These are phyloP conservation scores for Chrysemys picta DNA, from an alignment of 2,113 vertebrate genomes.

Conservation along the genomic window DNA sequence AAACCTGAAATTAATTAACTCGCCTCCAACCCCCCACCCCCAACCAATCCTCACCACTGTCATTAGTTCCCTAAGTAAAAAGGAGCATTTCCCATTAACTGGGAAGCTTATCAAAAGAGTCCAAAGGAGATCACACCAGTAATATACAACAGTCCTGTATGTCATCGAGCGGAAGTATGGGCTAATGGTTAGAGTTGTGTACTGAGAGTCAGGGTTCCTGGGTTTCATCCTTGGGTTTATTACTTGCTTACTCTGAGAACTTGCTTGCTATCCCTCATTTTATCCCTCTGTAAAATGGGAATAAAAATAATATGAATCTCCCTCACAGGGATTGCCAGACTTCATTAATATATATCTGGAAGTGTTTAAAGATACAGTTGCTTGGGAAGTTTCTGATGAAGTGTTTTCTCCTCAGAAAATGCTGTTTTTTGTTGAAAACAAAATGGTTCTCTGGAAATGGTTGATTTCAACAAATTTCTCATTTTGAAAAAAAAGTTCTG, in stretches of 20 bases:
- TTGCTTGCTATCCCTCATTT: not conserved
- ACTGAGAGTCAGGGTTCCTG: not conserved
- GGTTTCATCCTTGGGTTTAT: not conserved
- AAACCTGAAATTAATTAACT: constrained; percentile 65
- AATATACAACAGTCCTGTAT: not conserved
- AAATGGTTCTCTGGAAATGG: not conserved
- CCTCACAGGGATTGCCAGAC: not conserved
- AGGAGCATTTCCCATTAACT: not conserved
- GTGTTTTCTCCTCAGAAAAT: not conserved
- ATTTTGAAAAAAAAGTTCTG: not conserved
- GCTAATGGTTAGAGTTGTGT: not conserved
- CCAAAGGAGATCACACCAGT: not conserved
- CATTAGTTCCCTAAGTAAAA: constrained; percentile 54
- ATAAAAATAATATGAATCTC: not conserved
- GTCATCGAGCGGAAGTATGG: not conserved
- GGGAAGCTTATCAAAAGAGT: constrained; percentile 27
- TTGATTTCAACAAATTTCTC: not conserved
- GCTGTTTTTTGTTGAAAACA: not conserved
- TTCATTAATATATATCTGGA: not conserved
- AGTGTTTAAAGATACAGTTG: not conserved
- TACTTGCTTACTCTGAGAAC: not conserved
- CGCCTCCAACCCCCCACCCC: constrained; percentile 32
- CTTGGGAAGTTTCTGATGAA: not conserved
- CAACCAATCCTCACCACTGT: constrained; percentile 30
- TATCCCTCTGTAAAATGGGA: not conserved